These are phyloP conservation scores for Polypedilum vanderplanki DNA, from an alignment of 1,140 invertebrate genomes.

Conservation along the genomic window DNA sequence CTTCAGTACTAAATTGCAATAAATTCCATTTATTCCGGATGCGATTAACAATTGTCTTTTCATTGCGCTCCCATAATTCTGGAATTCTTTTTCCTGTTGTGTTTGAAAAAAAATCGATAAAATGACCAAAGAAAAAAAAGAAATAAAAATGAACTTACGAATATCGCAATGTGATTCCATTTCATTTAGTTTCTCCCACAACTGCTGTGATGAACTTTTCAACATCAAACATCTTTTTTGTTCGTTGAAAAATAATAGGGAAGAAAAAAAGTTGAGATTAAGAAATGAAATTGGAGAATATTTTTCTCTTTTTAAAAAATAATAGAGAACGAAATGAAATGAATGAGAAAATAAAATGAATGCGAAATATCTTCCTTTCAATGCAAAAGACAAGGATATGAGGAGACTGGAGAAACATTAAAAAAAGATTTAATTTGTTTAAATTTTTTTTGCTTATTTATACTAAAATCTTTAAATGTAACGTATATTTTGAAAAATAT, in stretches of 20 bases:
- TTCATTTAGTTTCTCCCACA: slow-evolving; percentile 49
- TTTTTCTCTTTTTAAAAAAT: background rate
- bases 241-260: background rate
- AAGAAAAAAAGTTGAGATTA: slow-evolving; percentile 6
- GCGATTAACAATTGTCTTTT: slow-evolving; percentile 52
- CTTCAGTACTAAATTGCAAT: slow-evolving; percentile 47
- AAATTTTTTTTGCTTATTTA: too few relatives aligned
- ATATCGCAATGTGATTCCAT: slow-evolving; percentile 62
- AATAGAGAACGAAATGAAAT: background rate
- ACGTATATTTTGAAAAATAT: too few relatives aligned
- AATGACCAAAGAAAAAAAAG: too few relatives aligned
- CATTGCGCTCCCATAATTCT: slow-evolving; percentile 56
- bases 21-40: slow-evolving; percentile 50
- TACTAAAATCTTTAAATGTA: too few relatives aligned
- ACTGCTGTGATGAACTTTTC: slow-evolving; percentile 48
- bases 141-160: slow-evolving; percentile 38
- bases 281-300: background rate
- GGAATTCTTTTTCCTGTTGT: slow-evolving; percentile 40
- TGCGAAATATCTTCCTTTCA: background rate
- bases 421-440: too few relatives aligned
- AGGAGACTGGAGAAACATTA: too few relatives aligned
- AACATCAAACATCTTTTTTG: slow-evolving; percentile 48
- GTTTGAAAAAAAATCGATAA: too few relatives aligned
- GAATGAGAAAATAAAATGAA: background rate
- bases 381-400: too few relatives aligned